Conservation (phyloP, 1,140 invertebrate genomes). For the Vanessa tameamea region DNA sequence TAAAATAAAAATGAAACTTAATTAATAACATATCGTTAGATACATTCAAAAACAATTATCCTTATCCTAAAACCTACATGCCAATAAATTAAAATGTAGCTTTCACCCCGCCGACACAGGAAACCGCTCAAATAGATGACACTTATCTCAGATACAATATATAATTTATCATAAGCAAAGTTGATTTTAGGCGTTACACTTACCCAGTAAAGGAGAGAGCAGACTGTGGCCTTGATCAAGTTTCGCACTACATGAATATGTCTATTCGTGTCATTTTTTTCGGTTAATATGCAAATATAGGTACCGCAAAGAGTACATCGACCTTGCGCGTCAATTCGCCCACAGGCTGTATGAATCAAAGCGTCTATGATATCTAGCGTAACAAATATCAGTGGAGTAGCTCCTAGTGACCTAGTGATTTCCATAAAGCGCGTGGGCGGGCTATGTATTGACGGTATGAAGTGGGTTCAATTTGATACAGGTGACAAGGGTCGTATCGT, state of each 20-base stretch:
- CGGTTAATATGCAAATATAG: slow-evolving; percentile 72
- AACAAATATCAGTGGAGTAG: slow-evolving; percentile 54
- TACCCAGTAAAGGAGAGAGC: slow-evolving; percentile 77
- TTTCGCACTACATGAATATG: slow-evolving; percentile 65
- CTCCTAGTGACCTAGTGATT: slow-evolving; percentile 77
- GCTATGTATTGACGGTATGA: slow-evolving; percentile 36
- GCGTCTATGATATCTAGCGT: slow-evolving; percentile 56
- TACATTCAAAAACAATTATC: slow-evolving; percentile 4
- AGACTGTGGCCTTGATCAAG: slow-evolving; percentile 72
- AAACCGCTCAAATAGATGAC: slow-evolving; percentile 71
- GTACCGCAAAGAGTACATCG: slow-evolving; percentile 77
- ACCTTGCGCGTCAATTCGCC: slow-evolving; percentile 68
- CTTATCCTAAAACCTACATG: slow-evolving; percentile 26
- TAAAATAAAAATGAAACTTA: neutral
- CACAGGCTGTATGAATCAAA: slow-evolving; percentile 69
- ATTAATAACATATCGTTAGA: neutral
- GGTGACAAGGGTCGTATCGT: slow-evolving; percentile 49
- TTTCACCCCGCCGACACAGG: slow-evolving; percentile 70
- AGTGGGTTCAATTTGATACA: slow-evolving; percentile 39
- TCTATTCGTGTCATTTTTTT: slow-evolving; percentile 75
- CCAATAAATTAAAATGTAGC: slow-evolving; percentile 50
- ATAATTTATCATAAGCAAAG: slow-evolving; percentile 73
- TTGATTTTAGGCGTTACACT: slow-evolving; percentile 78
- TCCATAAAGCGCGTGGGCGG: slow-evolving; percentile 69
- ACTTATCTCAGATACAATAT: slow-evolving; percentile 76